Evolutionary conservation across 2,797 vertebrate species (phyloP), one percentile per base, ranked within the genome.

Genomic region (Tapera naevia): DNA sequence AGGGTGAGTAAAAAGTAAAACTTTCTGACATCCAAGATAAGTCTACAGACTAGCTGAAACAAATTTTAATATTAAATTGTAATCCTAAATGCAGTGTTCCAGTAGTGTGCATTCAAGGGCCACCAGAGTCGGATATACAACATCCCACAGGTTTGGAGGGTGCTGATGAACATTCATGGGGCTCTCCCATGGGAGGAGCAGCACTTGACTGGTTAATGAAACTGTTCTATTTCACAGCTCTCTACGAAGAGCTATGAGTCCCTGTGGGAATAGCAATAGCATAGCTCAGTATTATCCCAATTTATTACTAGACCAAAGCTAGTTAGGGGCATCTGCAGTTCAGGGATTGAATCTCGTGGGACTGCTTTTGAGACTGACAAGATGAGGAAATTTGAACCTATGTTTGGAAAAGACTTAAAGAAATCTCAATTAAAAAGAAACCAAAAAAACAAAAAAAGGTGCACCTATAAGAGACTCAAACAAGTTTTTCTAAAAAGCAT

Each of bases 401-500:
- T 16, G 33, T 46, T 74, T 28, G 27, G 70, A 65, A 65, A 85
- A 85, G 17, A 14, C 39, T 62, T 33, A 0, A 13, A 48, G 39
- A 80, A 66, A 41, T 25, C 6, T 72, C 50, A 65, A 1, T 19
- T 25, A 39, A 72, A 82, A 60, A 74, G 7, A 35, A 51, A 10
- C 25, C 41, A 71, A 79, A n/a, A n/a, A n/a, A n/a, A 54, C 14
- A 7, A 12, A 56, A 66, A 69, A 50, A 4, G n/a, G 7, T 8
- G 5, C 10, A 30, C 16, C 17, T 35, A 43, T 13, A 25, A 51
- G 73, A 64, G 18, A 23, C 21, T 56, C 58, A n/a, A 76, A 37
- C 0, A 0, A 72, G 5, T 15, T 67, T 21, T 54, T 72, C 28
- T 33, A 27, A 80, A 80, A 56, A 66, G 19, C 1, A 1, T 6